Evolutionary conservation across 2,113 vertebrate genomes (phyloP).

Genomic region (Tychaedon coryphoeus): DNA sequence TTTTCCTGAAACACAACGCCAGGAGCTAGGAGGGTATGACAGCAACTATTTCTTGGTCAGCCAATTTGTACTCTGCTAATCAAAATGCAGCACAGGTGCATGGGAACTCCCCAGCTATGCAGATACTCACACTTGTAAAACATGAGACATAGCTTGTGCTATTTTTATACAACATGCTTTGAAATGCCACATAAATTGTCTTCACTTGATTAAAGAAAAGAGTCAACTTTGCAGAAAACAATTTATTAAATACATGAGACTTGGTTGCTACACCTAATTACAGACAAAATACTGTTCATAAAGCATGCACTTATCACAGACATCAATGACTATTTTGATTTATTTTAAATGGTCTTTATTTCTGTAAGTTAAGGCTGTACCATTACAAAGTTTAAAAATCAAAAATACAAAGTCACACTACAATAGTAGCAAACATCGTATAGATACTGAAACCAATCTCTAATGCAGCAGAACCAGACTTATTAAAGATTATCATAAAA

Average conservation of each 20-base stretch:
- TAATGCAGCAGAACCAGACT: constrained; percentile 48
- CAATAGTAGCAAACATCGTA: constrained; percentile 49
- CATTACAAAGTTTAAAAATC: constrained; percentile 6
- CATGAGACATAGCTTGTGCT: background rate
- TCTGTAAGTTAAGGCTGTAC: constrained; percentile 56
- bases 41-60: background rate
- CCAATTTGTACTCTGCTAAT: background rate
- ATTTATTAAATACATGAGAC: constrained; percentile 66
- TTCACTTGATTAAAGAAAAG: constrained; percentile 30
- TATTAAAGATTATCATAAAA: constrained; percentile 39
- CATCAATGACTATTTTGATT: constrained; percentile 32
- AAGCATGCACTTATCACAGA: constrained; percentile 62
- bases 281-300: constrained; percentile 60
- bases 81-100: background rate
- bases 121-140: background rate
- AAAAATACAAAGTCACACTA: constrained; percentile 35
- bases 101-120: background rate
- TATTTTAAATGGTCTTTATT: constrained; percentile 48
- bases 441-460: constrained; percentile 36
- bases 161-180: background rate
- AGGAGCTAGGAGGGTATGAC: background rate
- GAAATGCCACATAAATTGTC: background rate
- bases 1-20: background rate
- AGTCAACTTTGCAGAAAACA: constrained; percentile 60
- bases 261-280: constrained; percentile 43